phyloP scores from a whole-genome alignment of 2,888 invertebrate genomes.

The Microctonus aethiopoides region DNA sequence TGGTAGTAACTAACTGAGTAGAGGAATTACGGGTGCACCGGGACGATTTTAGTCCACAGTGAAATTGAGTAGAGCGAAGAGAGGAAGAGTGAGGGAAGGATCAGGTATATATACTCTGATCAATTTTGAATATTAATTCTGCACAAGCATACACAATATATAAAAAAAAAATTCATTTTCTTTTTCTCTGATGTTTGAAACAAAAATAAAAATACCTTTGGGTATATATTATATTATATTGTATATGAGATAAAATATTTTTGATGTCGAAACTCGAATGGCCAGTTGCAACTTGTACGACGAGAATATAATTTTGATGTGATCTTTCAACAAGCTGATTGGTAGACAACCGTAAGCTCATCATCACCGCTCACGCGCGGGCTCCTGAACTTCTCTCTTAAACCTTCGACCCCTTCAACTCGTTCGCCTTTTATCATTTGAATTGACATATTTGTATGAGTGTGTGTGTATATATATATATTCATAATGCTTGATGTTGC shows the following conservation, averaged over 20 bases:
- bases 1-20: slow-evolving; percentile 17
- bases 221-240: neutral
- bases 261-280: neutral
- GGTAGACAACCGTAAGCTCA: slow-evolving; percentile 27
- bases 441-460: slow-evolving; percentile 51
- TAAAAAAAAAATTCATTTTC: neutral
- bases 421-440: slow-evolving; percentile 64
- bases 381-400: slow-evolving; percentile 63
- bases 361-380: slow-evolving; percentile 45
- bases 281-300: neutral
- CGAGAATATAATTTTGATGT: neutral
- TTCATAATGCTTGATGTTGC: slow-evolving; percentile 50
- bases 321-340: slow-evolving; percentile 13
- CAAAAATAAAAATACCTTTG: too few relatives aligned
- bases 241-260: neutral
- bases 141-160: too few relatives aligned
- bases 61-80: slow-evolving; percentile 49
- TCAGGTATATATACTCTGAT: neutral
- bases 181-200: neutral
- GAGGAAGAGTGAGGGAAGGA: too few relatives aligned
- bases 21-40: slow-evolving; percentile 9
- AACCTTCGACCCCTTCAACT: slow-evolving; percentile 63
- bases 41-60: neutral
- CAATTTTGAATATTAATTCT: neutral
- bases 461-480: neutral